Conservation (phyloP, 1,140 invertebrate genomes). For the Tetragnatha versicolor region DNA sequence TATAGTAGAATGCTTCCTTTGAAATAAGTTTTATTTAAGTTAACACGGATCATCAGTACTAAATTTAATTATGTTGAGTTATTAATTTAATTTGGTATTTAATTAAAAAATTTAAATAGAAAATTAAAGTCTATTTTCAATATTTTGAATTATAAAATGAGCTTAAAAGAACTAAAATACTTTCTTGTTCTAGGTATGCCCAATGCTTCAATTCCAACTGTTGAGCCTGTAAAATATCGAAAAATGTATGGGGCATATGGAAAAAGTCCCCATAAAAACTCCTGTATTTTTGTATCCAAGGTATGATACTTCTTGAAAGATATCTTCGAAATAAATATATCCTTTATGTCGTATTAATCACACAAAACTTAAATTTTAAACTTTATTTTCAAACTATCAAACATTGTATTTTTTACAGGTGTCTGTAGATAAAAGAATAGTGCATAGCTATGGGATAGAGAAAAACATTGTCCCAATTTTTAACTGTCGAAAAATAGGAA, state of each 20-base stretch:
- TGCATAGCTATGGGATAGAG: conserved; percentile 60
- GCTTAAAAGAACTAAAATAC: not conserved
- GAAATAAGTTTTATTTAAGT: too few species aligned
- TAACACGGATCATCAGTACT: too few species aligned
- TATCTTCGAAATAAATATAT: too few species aligned
- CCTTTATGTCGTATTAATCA: too few species aligned
- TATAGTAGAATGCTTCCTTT: not conserved
- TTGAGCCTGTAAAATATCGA: conserved; percentile 62
- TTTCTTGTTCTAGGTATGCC: conserved; percentile 60
- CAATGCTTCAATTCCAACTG: conserved; percentile 64
- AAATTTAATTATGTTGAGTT: too few species aligned
- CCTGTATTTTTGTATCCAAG: conserved; percentile 64
- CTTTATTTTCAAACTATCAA: not conserved
- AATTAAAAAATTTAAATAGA: too few species aligned
- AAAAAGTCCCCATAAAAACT: conserved; percentile 60
- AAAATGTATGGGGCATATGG: conserved; percentile 65
- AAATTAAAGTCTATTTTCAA: too few species aligned
- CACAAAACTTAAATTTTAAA: too few species aligned
- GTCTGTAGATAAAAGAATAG: conserved; percentile 52
- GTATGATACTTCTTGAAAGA: too few species aligned
- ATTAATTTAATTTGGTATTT: too few species aligned
- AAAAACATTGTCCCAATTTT: conserved; percentile 60
- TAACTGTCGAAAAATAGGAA: conserved; percentile 60
- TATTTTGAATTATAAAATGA: too few species aligned
- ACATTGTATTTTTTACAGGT: not conserved